Base-by-base conservation (phyloP, 2,113 vertebrate genomes). In the Lampris megalopsis region DNA sequence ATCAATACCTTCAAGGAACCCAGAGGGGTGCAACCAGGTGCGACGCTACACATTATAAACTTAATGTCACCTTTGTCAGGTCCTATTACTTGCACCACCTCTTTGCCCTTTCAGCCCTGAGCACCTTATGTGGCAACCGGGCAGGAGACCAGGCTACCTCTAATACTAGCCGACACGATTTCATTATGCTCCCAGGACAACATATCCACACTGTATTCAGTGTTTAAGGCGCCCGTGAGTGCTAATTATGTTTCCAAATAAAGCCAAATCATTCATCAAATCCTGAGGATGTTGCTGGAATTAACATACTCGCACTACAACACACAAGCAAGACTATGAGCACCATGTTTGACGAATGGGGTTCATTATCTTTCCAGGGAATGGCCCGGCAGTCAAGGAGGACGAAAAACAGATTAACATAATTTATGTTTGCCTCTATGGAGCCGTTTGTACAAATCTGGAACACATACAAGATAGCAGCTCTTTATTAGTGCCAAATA, bases 281-380 rank as follows among this genome's bases (percentile, higher is more conserved):
- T 81, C 53, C 81, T 40, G 54, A 56, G 53, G 64, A 78, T 68
- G 62, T 71, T 77, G 77, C 57, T 75, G 63, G 56, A 83, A 75
- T 84, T 68, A 83, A 63, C 10, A 42, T 52, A 40, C 45, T 42
- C 10, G 8, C 56, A 68, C 67, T 43, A 36, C 66, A 57, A 43
- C 52, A 56, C 24, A 63, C 38, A 36, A 13, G 35, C 38, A 54
- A 35, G 3, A 63, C 2, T 47, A 48, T n/a, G 71, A 13, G 65
- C 69, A 40, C 13, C 24, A 0, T 73, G 75, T 88, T 86, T 89
- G 81, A 91, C 81, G 81, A 90, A 92, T 88, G 66, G 58, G 41
- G 64, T 80, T 89, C 81, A 87, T 91, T 89, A 88, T 82, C 68
- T 77, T 70, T 58, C 9, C 54, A 6, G 60, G 60, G 63, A 81